Percentiles rank a stretch among this genome's conserved stretches.
These are phyloP conservation scores for Perodicticus potto DNA, from an alignment of 2,797 vertebrate genomes.

Conservation along the genomic window DNA sequence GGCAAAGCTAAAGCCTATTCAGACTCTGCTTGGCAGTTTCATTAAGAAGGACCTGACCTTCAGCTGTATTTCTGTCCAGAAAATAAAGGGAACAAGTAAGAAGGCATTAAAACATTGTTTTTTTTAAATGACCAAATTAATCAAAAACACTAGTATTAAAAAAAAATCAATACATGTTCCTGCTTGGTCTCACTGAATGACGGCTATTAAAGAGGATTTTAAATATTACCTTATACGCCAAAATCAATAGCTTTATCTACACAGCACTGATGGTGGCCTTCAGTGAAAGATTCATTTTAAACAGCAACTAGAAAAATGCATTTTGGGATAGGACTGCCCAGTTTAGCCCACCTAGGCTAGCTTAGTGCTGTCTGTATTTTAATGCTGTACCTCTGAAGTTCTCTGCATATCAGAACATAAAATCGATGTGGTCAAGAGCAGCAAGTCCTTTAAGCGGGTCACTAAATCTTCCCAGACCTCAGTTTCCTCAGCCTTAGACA, in stretches of 20 bases:
- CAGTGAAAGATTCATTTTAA: not conserved
- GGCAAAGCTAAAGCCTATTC: constrained; percentile 38
- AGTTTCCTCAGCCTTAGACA: not conserved
- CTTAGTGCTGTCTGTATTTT: not conserved
- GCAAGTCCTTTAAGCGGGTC: not conserved
- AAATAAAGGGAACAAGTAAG: constrained; percentile 61
- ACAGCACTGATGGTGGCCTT: not conserved
- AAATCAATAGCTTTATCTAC: constrained; percentile 15
- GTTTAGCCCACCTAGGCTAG: not conserved
- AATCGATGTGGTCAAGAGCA: not conserved
- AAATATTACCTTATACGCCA: not conserved
- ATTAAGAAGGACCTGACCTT: constrained; percentile 74
- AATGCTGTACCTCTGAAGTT: not conserved
- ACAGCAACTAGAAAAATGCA: not conserved
- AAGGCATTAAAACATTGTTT: constrained; percentile 15
- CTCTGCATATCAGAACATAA: not conserved
- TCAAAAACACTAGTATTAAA: constrained; percentile 2
- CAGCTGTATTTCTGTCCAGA: constrained; percentile 75
- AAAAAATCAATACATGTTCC: constrained; percentile 13
- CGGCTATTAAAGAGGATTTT: constrained; percentile 49
- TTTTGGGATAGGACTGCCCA: not conserved
- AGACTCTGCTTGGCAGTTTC: constrained; percentile 60
- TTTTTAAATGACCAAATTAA: constrained; percentile 36
- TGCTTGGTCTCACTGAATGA: constrained; percentile 20
- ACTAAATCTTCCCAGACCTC: not conserved